Conservation (phyloP, 2,113 vertebrate species). For the Marmota monax region DNA sequence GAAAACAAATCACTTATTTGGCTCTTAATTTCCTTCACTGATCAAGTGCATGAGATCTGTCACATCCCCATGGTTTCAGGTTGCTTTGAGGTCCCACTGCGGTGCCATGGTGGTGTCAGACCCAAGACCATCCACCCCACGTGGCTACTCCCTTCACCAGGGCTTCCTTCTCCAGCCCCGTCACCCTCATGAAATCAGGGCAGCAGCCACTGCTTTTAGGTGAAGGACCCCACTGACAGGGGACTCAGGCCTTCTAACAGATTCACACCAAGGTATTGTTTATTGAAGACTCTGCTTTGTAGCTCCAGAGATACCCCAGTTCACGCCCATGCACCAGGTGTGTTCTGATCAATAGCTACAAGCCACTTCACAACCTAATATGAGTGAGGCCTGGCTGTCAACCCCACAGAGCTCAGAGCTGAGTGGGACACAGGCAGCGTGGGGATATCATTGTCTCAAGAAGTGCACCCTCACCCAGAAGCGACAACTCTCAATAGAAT, state of each 20-base stretch:
- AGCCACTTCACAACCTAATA: too few relatives aligned
- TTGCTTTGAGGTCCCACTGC: background rate
- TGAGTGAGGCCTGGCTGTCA: background rate
- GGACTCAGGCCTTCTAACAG: too few relatives aligned
- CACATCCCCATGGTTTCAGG: fast-evolving
- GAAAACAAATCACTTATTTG: background rate
- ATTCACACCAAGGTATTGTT: too few relatives aligned
- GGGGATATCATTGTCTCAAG: background rate
- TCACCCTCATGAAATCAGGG: too few relatives aligned
- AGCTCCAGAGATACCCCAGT: background rate
- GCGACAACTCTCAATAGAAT: background rate
- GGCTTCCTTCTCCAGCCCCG: too few relatives aligned
- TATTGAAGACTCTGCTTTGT: background rate
- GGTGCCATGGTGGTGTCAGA: too few relatives aligned
- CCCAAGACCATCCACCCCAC: too few relatives aligned
- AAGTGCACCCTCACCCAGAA: background rate
- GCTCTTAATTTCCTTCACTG: background rate
- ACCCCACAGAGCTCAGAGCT: background rate
- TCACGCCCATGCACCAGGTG: background rate
- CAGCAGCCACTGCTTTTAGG: too few relatives aligned
- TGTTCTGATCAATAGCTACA: too few relatives aligned
- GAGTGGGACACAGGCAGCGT: background rate
- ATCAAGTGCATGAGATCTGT: background rate
- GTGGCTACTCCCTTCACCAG: too few relatives aligned
- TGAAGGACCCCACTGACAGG: too few relatives aligned